Conservation (phyloP, 1,140 invertebrate genomes). For the Dendroctonus valens region DNA sequence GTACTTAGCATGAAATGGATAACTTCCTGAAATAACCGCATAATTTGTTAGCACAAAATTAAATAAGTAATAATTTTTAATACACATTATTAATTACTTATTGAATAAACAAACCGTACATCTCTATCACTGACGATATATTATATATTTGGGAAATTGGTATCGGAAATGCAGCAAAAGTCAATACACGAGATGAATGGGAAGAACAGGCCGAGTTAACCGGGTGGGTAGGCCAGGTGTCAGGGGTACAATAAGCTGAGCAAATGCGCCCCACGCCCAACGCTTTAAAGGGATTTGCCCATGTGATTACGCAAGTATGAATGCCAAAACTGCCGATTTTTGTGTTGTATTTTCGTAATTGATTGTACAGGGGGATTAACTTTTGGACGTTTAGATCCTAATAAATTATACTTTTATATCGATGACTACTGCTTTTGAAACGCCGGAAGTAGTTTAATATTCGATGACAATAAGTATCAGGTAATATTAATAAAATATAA, state of each 20-base stretch:
- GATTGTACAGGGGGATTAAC: slow-evolving; percentile 27
- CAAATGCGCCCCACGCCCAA: slow-evolving; percentile 24
- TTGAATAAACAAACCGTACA: no score
- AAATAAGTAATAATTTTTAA: no score
- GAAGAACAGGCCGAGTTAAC: slow-evolving; percentile 26
- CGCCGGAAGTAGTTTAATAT: no score
- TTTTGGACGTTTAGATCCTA: slow-evolving; percentile 15
- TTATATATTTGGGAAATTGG: slow-evolving; percentile 6
- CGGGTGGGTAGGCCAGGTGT: slow-evolving; percentile 30
- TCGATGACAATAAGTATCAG: no score
- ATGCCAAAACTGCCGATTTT: slow-evolving; percentile 21
- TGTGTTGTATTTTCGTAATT: slow-evolving; percentile 28
- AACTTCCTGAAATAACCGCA: no score
- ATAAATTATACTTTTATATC: slow-evolving; percentile 23
- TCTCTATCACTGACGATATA: no score
- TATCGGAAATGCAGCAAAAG: slow-evolving; percentile 26
- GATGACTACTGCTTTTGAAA: background rate
- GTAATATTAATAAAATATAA: no score
- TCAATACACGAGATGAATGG: slow-evolving; percentile 26
- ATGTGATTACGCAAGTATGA: slow-evolving; percentile 11
- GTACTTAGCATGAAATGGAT: no score
- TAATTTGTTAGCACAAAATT: no score
- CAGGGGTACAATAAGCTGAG: slow-evolving; percentile 17
- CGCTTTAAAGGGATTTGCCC: slow-evolving; percentile 17
- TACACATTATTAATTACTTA: no score